Base-by-base conservation (phyloP, 2,888 invertebrate species). In the Perizoma affinitatum region DNA sequence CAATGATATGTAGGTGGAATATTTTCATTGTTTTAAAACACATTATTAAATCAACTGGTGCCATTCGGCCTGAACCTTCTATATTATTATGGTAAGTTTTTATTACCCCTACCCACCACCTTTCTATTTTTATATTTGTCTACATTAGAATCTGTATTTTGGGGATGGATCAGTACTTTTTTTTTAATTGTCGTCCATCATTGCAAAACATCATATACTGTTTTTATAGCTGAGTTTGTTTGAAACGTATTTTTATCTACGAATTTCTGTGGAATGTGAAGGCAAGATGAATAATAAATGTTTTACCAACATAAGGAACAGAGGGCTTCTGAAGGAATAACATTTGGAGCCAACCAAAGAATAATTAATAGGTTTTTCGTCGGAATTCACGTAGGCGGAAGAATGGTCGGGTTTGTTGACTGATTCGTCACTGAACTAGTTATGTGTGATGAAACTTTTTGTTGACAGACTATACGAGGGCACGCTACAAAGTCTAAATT, bases 361-460 rank as follows among this genome's bases (percentile, higher is more conserved):
- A 62, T 54, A 54, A 57, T 57, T 52, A 61, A 61, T 61, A 49
- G 51, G 64, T 59, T 63, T 44, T 57, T 54, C 49, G 60, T 54
- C 42, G 62, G 73, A 70, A 73, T 70, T 63, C 65, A 70, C 72
- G 90, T 90, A 87, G 90, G 88, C 86, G 89, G 78, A 80, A 80
- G 82, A 87, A 87, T 85, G 78, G 76, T 74, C 80, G 83, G 83
- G 84, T 84, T 82, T 83, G 83, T 88, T 85, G 87, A 88, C 88
- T 86, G 87, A 85, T 86, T 83, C 80, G 76, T 82, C 77, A 65
- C 47, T 57, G 44, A 80, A 86, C 87, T 84, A 86, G 87, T 87
- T 88, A 83, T 90, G 89, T 88, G 83, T 90, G 89, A 90, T 86
- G 87, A 86, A 88, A 89, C 80, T 73, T 75, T 78, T 74, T 78